Evolutionary conservation across 2,113 vertebrate species (phyloP), one percentile per base, ranked within the genome.

Genomic region (Pterocles burchelli): DNA sequence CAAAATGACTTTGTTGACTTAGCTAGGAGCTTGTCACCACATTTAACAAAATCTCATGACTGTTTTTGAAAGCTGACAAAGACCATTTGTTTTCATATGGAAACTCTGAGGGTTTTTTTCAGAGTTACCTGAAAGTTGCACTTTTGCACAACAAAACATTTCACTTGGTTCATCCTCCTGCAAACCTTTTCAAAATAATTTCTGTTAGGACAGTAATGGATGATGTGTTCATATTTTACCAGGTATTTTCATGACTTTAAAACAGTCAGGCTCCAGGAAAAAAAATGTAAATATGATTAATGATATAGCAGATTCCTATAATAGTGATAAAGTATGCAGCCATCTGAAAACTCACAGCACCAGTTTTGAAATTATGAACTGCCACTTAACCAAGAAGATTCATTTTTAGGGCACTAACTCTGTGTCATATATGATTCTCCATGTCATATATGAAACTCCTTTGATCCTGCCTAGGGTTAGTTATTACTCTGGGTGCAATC

Each of bases 161-260:
- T 62, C 41, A 58, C 97, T 97, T 93, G 88, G 87, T 85, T 94
- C 65, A 36, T 80, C 74, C 89, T 90, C 83, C 66, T 78, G 85
- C 49, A 88, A 89, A 89, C 22, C 55, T 96, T 96, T 96, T 87
- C 45, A 89, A 92, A 92, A 91, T 59, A 19, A 95, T 95, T 96
- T 95, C 67, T 80, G 89, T 82, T 96, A 80, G 76, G 71, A 55
- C 59, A 84, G n/a, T 77, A 91, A 94, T 89, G 48, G 70, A 95
- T 93, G 46, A 94, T 79, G 78, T 85, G 31, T 24, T 92, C 63
- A 55, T 78, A 74, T 79, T 81, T 86, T 85, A 85, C 48, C 43
- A 90, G 83, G 51, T 95, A 88, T 90, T 67, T 94, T 93, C 82
- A 90, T 82, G 63, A 45, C 13, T 31, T 41, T 87, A 80, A 10